Conservation (phyloP, 2,797 vertebrate species). For the Gymnopithys bicolor region DNA sequence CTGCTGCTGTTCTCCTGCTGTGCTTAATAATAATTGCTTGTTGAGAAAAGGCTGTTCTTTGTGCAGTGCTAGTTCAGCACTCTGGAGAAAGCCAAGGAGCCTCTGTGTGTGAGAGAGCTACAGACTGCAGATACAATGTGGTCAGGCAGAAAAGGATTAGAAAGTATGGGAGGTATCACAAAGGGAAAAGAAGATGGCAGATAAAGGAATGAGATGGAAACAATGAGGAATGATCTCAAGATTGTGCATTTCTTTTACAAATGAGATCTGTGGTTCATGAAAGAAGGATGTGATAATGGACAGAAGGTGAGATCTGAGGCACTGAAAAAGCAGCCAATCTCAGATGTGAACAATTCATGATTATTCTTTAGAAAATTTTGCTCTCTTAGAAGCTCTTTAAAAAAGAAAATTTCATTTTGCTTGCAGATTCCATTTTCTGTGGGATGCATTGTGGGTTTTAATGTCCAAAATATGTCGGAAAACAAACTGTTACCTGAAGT, state of each 20-base stretch:
- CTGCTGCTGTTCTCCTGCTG: neutral
- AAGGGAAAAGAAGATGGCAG: neutral
- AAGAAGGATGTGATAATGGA: neutral
- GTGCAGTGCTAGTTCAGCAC: conserved; percentile 24
- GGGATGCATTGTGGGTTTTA: neutral
- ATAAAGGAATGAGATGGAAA: neutral
- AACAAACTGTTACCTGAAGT: neutral
- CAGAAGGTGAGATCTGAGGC: neutral
- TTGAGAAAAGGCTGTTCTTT: neutral
- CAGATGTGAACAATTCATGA: neutral
- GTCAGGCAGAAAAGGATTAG: neutral
- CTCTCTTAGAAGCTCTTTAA: neutral
- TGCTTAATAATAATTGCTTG: neutral
- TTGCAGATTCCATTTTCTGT: neutral
- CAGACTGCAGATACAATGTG: neutral
- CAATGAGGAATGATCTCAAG: neutral
- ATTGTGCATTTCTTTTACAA: neutral
- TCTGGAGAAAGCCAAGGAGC: neutral
- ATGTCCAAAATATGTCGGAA: neutral
- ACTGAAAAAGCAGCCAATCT: neutral
- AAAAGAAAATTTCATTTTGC: neutral
- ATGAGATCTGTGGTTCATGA: neutral
- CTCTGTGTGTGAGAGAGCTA: neutral
- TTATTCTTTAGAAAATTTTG: neutral
- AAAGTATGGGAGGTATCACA: neutral